Evolutionary conservation across 2,113 vertebrate genomes (phyloP).

Genomic region (Chamaetylas fuelleborni): DNA sequence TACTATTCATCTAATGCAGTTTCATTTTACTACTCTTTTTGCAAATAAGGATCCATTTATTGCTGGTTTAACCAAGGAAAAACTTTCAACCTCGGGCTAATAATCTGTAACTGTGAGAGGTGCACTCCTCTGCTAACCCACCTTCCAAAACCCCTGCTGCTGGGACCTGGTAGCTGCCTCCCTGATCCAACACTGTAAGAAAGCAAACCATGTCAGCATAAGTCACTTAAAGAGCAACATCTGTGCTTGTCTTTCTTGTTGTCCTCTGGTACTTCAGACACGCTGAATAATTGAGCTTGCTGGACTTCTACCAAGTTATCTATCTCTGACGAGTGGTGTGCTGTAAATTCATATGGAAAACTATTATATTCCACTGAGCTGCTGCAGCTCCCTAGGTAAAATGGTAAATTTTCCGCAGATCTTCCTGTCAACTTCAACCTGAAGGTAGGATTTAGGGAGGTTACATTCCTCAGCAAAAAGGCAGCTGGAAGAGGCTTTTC

Average conservation of each 20-base stretch:
- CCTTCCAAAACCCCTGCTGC: background rate
- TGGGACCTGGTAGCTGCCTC: background rate
- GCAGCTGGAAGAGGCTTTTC: constrained; percentile 27
- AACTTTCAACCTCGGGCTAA: background rate
- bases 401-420: constrained; percentile 56
- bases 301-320: constrained; percentile 46
- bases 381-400: constrained; percentile 52
- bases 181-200: background rate
- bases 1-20: background rate
- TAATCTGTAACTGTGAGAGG: background rate
- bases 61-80: background rate
- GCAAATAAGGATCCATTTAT: background rate
- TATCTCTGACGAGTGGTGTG: background rate
- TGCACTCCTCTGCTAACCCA: background rate
- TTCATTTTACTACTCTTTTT: background rate
- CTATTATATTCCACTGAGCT: constrained; percentile 42
- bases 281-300: constrained; percentile 18
- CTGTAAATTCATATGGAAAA: constrained; percentile 62
- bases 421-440: constrained; percentile 51
- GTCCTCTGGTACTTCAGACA: constrained; percentile 11
- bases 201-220: constrained; percentile 33
- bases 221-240: constrained; percentile 53
- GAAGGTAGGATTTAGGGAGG: constrained; percentile 60
- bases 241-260: constrained; percentile 36
- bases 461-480: constrained; percentile 5